Percentiles rank a stretch among this genome's conserved stretches.
phyloP scores from a whole-genome alignment of 2,113 vertebrate genomes.

The Falcunculus frontatus region DNA sequence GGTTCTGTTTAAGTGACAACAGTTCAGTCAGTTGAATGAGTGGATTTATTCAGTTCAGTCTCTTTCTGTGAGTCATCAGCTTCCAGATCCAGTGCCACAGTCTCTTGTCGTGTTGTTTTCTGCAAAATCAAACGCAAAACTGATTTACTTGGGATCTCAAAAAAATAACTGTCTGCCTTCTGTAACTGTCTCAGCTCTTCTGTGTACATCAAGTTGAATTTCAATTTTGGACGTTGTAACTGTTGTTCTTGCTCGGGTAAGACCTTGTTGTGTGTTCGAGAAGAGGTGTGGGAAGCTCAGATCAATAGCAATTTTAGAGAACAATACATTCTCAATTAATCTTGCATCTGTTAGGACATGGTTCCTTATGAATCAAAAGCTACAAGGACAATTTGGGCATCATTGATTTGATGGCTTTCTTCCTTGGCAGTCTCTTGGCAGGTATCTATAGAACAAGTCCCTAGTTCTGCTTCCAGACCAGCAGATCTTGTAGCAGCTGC shows the following conservation, averaged over 20 bases:
- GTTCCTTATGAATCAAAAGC: slow-evolving; percentile 62
- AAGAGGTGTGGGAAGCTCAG: slow-evolving; percentile 50
- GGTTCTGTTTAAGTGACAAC: slow-evolving; percentile 69
- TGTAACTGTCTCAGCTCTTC: slow-evolving; percentile 46
- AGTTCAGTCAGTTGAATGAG: slow-evolving; percentile 65
- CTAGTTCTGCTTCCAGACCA: slow-evolving; percentile 58
- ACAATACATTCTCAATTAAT: slow-evolving; percentile 66
- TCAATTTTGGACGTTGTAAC: slow-evolving; percentile 13
- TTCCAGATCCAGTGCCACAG: slow-evolving; percentile 42
- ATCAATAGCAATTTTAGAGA: slow-evolving; percentile 63
- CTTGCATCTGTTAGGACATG: slow-evolving; percentile 61
- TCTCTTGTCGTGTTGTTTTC: slow-evolving; percentile 45
- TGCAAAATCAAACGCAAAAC: slow-evolving; percentile 46
- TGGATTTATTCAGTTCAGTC: slow-evolving; percentile 63
- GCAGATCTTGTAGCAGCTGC: slow-evolving; percentile 69
- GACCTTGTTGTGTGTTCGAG: slow-evolving; percentile 44
- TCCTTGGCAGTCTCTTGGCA: slow-evolving; percentile 63
- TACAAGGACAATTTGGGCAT: slow-evolving; percentile 62
- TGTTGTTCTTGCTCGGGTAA: slow-evolving; percentile 51
- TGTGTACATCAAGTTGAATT: slow-evolving; percentile 46
- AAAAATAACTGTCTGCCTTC: slow-evolving; percentile 49
- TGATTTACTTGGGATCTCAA: slow-evolving; percentile 52
- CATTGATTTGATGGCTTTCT: slow-evolving; percentile 58
- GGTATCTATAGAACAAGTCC: slow-evolving; percentile 65
- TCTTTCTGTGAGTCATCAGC: slow-evolving; percentile 59